Conservation (phyloP, 2,797 vertebrate species). For the Oreochromis mossambicus region DNA sequence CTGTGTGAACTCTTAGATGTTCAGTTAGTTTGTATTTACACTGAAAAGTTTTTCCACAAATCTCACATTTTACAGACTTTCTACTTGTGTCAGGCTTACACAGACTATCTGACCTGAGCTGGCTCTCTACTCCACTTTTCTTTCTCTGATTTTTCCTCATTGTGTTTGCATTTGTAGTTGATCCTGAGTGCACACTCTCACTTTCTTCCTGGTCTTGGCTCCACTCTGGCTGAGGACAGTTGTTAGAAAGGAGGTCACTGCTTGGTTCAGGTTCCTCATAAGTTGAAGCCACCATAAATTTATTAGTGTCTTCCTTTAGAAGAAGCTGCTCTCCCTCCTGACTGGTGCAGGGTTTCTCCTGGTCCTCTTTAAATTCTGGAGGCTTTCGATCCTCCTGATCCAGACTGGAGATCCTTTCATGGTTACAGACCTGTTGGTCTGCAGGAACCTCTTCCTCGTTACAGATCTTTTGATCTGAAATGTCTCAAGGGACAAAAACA, state of each 20-base stretch:
- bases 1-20: background rate
- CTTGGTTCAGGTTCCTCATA: background rate
- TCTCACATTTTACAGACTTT: background rate
- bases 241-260: background rate
- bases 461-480: background rate
- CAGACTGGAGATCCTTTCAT: background rate
- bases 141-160: background rate
- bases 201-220: background rate
- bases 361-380: background rate
- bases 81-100: background rate
- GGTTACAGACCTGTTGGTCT: background rate
- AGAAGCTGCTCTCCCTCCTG: background rate
- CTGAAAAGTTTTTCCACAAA: background rate
- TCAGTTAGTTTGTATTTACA: background rate
- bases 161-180: background rate
- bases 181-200: background rate
- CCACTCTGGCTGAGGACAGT: background rate
- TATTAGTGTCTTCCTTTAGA: background rate
- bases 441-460: background rate
- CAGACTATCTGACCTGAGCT: background rate
- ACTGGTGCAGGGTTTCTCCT: background rate
- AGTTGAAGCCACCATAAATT: background rate
- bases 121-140: background rate
- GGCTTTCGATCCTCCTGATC: background rate
- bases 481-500: background rate